Conservation (phyloP, 2,797 vertebrate species). For the Oophaga sylvatica region DNA sequence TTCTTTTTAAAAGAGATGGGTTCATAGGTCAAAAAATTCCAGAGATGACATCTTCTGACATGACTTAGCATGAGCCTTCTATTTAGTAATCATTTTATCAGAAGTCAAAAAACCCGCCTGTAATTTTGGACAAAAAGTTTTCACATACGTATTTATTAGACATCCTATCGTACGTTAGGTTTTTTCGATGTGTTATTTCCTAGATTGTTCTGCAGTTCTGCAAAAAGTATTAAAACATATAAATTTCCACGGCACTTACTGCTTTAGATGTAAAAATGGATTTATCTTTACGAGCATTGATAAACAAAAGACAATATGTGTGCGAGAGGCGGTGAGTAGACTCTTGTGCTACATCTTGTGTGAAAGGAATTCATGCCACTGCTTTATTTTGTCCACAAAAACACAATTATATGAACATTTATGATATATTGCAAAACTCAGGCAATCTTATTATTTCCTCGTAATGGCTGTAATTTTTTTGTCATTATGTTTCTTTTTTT, state of each 20-base stretch:
- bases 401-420: slow-evolving; percentile 16
- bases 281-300: slow-evolving; percentile 43
- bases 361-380: background rate
- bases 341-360: background rate
- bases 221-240: slow-evolving; percentile 40
- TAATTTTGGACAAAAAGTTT: background rate
- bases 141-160: background rate
- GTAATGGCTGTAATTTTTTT: slow-evolving; percentile 17
- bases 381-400: background rate
- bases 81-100: background rate
- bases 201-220: background rate
- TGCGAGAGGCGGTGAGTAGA: background rate
- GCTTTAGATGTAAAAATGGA: slow-evolving; percentile 45
- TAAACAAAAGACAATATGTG: slow-evolving; percentile 33
- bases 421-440: background rate
- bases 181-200: background rate
- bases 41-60: background rate
- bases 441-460: slow-evolving; percentile 22
- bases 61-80: background rate
- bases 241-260: slow-evolving; percentile 26
- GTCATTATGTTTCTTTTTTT: background rate
- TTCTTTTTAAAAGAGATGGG: background rate
- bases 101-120: background rate
- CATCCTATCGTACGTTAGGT: background rate
- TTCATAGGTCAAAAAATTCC: background rate